Evolutionary conservation across 2,113 vertebrate genomes (phyloP).

Genomic region (Gallinago jamesoni): DNA sequence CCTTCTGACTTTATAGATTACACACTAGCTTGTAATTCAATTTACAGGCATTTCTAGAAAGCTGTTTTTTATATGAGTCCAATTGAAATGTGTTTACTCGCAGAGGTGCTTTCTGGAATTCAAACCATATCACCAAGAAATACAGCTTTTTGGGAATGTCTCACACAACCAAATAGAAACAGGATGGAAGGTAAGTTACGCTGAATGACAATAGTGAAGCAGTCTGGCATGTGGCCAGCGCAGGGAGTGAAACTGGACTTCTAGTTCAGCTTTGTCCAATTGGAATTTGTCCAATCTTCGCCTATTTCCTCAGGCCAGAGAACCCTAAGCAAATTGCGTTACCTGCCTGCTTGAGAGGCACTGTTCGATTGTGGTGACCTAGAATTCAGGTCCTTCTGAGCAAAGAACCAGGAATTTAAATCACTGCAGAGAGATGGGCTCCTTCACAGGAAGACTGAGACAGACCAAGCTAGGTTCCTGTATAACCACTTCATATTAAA

Average conservation of each 20-base stretch:
- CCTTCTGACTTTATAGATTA: not conserved
- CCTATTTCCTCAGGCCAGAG: not conserved
- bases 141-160: not conserved
- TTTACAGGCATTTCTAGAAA: not conserved
- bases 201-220: not conserved
- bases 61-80: not conserved
- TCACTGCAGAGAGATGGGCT: not conserved
- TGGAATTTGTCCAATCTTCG: not conserved
- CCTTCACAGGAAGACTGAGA: not conserved
- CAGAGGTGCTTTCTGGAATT: not conserved
- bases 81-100: not conserved
- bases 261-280: not conserved
- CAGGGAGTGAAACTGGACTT: not conserved
- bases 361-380: not conserved
- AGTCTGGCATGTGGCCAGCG: accelerated
- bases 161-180: not conserved
- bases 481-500: not conserved
- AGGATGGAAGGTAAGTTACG: not conserved
- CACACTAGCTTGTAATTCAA: not conserved
- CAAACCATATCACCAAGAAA: not conserved
- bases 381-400: not conserved
- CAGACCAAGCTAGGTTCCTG: not conserved
- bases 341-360: not conserved
- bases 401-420: not conserved
- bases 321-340: not conserved